Conservation (phyloP, 2,797 vertebrate genomes). For the Falco columbarius region DNA sequence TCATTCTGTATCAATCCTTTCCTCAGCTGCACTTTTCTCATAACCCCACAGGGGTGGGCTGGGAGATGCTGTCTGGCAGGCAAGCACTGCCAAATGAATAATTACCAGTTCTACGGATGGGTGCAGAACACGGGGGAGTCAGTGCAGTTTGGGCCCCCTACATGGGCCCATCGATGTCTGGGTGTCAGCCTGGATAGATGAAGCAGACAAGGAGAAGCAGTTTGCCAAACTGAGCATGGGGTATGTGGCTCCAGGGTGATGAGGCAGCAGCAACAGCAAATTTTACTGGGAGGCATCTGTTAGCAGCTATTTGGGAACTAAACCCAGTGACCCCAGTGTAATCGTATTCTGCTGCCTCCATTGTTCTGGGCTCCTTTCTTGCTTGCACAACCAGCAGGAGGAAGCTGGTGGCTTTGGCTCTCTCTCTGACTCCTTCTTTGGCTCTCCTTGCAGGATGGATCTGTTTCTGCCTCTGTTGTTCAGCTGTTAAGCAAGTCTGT, state of each 20-base stretch:
- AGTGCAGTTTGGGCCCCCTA: not conserved
- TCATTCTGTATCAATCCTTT: not conserved
- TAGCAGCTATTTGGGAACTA: constrained; percentile 20
- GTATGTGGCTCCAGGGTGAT: not conserved
- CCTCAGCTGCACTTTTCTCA: not conserved
- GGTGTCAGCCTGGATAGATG: not conserved
- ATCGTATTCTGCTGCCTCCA: constrained; percentile 1
- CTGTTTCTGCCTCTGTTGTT: not conserved
- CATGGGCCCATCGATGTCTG: not conserved
- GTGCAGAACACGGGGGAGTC: not conserved
- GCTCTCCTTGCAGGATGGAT: not conserved
- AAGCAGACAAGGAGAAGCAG: not conserved
- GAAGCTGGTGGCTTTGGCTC: constrained; percentile 27
- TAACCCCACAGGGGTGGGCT: not conserved
- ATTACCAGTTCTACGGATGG: not conserved
- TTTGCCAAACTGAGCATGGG: constrained; percentile 6
- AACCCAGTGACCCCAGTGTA: constrained; percentile 6
- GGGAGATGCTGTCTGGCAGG: not conserved
- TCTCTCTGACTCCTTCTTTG: not conserved
- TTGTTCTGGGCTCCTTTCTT: constrained; percentile 21
- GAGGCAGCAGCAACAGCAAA: not conserved
- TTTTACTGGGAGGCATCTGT: constrained; percentile 8
- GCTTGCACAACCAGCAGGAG: constrained; percentile 12
- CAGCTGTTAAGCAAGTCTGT: not conserved
- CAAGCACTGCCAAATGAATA: not conserved